Evolutionary conservation across 2,113 vertebrate species (phyloP).

Genomic region (Gracilinanus agilis): DNA sequence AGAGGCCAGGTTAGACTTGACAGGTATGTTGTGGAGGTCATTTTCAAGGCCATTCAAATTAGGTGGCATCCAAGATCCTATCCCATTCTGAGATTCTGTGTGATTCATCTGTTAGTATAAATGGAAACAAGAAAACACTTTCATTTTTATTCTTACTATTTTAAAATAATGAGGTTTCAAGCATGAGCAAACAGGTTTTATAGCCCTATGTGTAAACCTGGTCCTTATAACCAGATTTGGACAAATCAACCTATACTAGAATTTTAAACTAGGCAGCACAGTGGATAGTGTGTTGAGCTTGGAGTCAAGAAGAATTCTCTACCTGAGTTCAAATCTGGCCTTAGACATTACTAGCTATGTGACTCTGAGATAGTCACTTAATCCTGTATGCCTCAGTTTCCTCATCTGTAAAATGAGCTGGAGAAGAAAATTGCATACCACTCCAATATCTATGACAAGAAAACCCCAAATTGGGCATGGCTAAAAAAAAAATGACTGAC

Average conservation of each 20-base stretch:
- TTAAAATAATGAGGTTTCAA: not conserved
- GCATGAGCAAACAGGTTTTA: not conserved
- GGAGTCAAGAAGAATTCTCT: too few relatives aligned
- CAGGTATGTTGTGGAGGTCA: not conserved
- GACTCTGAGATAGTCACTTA: too few relatives aligned
- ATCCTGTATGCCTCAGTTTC: too few relatives aligned
- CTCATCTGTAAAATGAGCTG: too few relatives aligned
- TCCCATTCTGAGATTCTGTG: not conserved
- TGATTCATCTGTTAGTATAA: not conserved
- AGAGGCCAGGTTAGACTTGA: not conserved
- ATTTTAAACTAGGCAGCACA: not conserved
- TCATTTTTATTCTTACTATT: not conserved
- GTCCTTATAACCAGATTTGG: not conserved
- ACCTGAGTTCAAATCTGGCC: too few relatives aligned
- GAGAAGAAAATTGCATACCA: too few relatives aligned
- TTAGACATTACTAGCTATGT: too few relatives aligned
- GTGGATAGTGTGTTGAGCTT: too few relatives aligned
- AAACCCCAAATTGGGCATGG: too few relatives aligned
- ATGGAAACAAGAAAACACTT: not conserved
- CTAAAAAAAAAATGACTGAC: too few relatives aligned
- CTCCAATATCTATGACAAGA: too few relatives aligned
- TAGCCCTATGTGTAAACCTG: not conserved
- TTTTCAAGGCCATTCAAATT: not conserved
- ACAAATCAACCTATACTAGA: not conserved
- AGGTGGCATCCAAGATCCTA: not conserved